Conservation (phyloP, 1,140 invertebrate genomes). For the Lordiphosa stackelbergi region DNA sequence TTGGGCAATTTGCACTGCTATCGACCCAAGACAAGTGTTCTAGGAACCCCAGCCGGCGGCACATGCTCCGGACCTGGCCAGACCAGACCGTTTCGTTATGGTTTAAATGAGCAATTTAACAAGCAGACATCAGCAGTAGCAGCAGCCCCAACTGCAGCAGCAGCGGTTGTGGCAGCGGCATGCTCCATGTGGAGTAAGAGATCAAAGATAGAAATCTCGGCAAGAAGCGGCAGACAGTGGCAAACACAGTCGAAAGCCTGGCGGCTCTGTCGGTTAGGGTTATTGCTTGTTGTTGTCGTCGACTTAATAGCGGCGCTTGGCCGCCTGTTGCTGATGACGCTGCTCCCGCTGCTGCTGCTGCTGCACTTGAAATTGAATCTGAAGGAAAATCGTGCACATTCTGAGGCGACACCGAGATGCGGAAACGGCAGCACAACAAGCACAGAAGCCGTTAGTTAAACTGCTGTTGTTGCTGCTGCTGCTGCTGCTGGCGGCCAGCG, state of each 20-base stretch:
- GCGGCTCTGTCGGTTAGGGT: conserved; percentile 65
- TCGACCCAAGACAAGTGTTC: conserved; percentile 50
- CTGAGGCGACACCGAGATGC: conserved; percentile 73
- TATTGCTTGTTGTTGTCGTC: conserved; percentile 74
- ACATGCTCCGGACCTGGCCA: conserved; percentile 51
- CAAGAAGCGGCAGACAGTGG: conserved; percentile 73
- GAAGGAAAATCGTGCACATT: conserved; percentile 73
- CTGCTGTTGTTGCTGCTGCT: conserved; percentile 45
- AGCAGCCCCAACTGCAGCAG: conserved; percentile 15
- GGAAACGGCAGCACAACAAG: conserved; percentile 73
- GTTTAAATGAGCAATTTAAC: conserved; percentile 74
- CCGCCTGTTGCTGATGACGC: conserved; percentile 47
- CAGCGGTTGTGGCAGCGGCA: conserved; percentile 27
- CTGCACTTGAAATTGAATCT: conserved; percentile 74
- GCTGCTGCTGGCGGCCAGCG: conserved; percentile 16
- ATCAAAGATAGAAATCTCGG: conserved; percentile 73
- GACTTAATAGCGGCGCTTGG: conserved; percentile 73
- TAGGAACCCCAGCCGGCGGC: conserved; percentile 54
- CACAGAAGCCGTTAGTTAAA: conserved; percentile 74
- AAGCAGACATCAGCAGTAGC: conserved; percentile 60
- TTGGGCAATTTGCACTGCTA: conserved; percentile 57
- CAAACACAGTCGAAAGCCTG: conserved; percentile 31
- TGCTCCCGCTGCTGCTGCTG: conserved; percentile 36
- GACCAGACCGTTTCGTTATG: conserved; percentile 62
- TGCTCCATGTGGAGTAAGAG: conserved; percentile 67